Base-by-base conservation (phyloP, 1,140 invertebrate species). In the Drosophila pachea region DNA sequence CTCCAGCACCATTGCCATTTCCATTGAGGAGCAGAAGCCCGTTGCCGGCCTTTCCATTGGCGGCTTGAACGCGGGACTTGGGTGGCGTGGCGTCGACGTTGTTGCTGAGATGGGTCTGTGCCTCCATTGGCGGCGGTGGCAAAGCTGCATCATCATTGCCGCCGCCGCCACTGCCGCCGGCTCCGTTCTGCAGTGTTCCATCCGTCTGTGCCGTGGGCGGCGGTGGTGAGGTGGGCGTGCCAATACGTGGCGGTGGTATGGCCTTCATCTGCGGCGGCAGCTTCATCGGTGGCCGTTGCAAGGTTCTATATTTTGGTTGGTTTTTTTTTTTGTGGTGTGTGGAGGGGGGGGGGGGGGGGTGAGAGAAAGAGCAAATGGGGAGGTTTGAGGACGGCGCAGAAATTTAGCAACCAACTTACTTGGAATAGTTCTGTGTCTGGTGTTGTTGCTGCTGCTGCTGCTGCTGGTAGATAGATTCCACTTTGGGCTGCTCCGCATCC, bases 251-350 rank as follows among this genome's bases (percentile, higher is more conserved):
- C 53, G 89, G 88, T 35, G 89, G 88, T 65, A 89, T 89, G 7
- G 88, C 88, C 64, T 89, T 89, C 77, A 89, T 89, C 54, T 88
- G 89, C 36, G 88, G 86, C 61, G 87, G 88, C 74, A 89, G 32
- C 62, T 89, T 89, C 88, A 89, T 89, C 6, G 86, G 86, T 36
- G 88, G 87, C 64, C 88, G 76, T 63, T 89, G 84, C 53, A 89
- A 70, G 7, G 89, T 89, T 71, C 89, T 89, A 47, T 7, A 59
- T 11, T 55, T 8, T 6, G 16, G 7, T n/a, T n/a, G n/a, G n/a
- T 22, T 22, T 22, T 22, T 22, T 22, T 22, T 22, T 22, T 22
- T 22, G 3, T 22, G 22, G 3, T n/a, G n/a, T n/a, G n/a, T n/a
- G n/a, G n/a, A n/a, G n/a, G n/a, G n/a, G n/a, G n/a, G n/a, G n/a